These are phyloP conservation scores for Mustelus asterias DNA, from an alignment of 2,113 vertebrate species.

Conservation along the genomic window DNA sequence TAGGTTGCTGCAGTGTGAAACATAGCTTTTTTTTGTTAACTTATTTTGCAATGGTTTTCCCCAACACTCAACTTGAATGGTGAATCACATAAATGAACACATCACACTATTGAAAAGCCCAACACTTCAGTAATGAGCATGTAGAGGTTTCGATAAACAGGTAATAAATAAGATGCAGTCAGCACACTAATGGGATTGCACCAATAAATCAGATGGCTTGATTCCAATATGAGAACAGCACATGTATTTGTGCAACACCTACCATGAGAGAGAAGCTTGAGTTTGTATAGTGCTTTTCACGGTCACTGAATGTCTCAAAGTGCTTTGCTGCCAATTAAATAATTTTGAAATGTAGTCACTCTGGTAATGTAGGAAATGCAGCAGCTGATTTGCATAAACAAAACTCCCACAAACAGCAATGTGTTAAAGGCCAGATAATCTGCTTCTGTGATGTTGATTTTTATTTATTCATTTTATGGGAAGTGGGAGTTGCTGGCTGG, in stretches of 20 bases:
- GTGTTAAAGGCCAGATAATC: not conserved
- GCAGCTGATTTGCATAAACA: not conserved
- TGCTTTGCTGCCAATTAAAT: not conserved
- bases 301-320: too few species aligned
- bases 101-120: not conserved
- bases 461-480: too few species aligned
- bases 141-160: not conserved
- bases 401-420: not conserved
- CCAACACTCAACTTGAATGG: not conserved
- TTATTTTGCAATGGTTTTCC: not conserved
- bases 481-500: too few species aligned
- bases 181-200: not conserved
- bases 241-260: not conserved
- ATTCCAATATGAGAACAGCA: not conserved
- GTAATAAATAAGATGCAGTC: not conserved
- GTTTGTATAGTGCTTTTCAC: too few species aligned
- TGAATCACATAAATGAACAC: not conserved
- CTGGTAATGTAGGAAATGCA: not conserved
- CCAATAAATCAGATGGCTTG: not conserved
- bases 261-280: too few species aligned
- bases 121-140: not conserved
- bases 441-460: not conserved
- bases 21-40: too few species aligned
- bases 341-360: not conserved
- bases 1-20: not conserved